phyloP scores from a whole-genome alignment of 2,113 vertebrate genomes.

The Morone chrysops region DNA sequence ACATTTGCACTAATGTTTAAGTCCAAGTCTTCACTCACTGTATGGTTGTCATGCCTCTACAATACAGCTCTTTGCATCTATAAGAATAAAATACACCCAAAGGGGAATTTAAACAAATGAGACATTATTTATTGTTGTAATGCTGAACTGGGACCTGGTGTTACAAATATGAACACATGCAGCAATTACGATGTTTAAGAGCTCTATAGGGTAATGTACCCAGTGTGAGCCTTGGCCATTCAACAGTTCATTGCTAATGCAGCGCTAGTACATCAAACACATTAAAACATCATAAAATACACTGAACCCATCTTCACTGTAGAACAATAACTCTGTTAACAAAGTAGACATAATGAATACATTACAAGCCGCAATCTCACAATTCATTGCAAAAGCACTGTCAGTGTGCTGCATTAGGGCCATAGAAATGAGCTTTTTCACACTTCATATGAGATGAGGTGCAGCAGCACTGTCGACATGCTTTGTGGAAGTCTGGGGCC shows the following conservation, averaged over 20 bases:
- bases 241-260: background rate
- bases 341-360: conserved; percentile 20
- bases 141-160: conserved; percentile 1
- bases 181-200: conserved; percentile 37
- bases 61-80: conserved; percentile 1
- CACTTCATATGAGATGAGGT: conserved; percentile 30
- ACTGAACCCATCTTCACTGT: background rate
- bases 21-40: conserved; percentile 16
- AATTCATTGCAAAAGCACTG: conserved; percentile 3
- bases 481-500: conserved; percentile 47
- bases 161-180: conserved; percentile 17
- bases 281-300: conserved; percentile 38
- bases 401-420: background rate
- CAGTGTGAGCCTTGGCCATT: conserved; percentile 22
- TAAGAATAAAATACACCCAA: conserved; percentile 12
- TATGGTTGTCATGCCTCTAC: background rate
- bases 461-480: background rate
- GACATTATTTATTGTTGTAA: conserved; percentile 34
- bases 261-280: conserved; percentile 12
- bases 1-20: conserved; percentile 14
- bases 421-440: conserved; percentile 16
- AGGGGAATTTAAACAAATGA: conserved; percentile 21
- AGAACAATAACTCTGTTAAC: conserved; percentile 6
- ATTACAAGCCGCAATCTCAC: conserved; percentile 22
- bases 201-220: conserved; percentile 31